Evolutionary conservation across 2,113 vertebrate genomes (phyloP), one percentile per base, ranked within the genome.

Genomic region (Podocnemis expansa): DNA sequence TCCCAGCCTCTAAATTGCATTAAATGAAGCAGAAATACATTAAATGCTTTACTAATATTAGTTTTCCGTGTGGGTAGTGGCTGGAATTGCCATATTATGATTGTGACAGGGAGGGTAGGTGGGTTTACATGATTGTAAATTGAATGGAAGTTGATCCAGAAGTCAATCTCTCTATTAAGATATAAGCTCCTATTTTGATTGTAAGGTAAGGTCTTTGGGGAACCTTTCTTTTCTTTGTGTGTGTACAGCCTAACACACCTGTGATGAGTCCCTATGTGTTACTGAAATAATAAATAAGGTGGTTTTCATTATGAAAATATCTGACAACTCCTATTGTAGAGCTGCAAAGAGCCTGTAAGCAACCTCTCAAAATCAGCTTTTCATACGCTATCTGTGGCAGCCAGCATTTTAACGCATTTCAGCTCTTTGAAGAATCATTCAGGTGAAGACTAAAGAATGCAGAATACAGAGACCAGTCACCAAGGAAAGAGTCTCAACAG

Each of bases 1-100:
- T 82, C 85, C 24, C 80, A 52, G 49, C 88, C 88, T 92, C 52
- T 90, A 78, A 54, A 52, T 79, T 90, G 29, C 22, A 79, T 85
- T 85, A 52, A 73, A 58, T 82, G 3, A 19, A 51, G 84, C 22
- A 79, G 58, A 84, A 79, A 31, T 73, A 41, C 7, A 82, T 80
- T 19, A 27, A 2, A 5, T 24, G 1, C 21, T 10, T 52, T 89
- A 34, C 89, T 92, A 4, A 5, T 84, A 16, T 10, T 58, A 2
- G 34, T 83, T 87, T 81, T 6, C 47, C n/a, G 10, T 80, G 34
- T 79, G 79, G 75, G 19, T 34, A 89, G 43, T 55, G 76, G 38
- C 82, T 91, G 41, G 82, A 92, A 73, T 88, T 94, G 41, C 55
- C 10, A 79, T 51, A 27, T 29, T 86, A 49, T 17, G 16, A 84